Percentiles rank a stretch among this genome's conserved stretches.
Evolutionary conservation across 2,113 vertebrate species (phyloP).

Genomic region (Syngnathus typhle): DNA sequence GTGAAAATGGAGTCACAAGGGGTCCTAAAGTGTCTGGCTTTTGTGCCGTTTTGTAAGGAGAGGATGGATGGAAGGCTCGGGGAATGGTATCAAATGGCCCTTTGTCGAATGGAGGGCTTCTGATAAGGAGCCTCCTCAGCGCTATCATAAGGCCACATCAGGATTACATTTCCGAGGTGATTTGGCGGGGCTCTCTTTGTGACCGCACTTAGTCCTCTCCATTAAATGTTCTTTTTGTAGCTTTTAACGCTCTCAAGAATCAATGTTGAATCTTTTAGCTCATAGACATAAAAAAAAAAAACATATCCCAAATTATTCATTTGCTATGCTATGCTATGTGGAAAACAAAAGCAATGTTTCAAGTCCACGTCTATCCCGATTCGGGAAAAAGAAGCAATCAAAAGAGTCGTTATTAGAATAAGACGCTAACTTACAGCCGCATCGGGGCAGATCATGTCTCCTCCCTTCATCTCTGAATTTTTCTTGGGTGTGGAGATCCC

Average conservation of each 20-base stretch:
- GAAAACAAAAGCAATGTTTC: neutral
- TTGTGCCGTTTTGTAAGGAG: slow-evolving; percentile 65
- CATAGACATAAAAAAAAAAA: slow-evolving; percentile 19
- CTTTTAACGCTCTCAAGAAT: slow-evolving; percentile 51
- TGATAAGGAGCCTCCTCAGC: slow-evolving; percentile 78
- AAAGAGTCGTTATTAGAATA: slow-evolving; percentile 8
- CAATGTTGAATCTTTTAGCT: slow-evolving; percentile 21
- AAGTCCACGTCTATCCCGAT: slow-evolving; percentile 20
- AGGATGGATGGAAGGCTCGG: slow-evolving; percentile 73
- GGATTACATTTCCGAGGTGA: slow-evolving; percentile 88
- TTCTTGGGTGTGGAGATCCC: slow-evolving; percentile 74
- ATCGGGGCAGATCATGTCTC: slow-evolving; percentile 70
- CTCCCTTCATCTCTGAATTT: slow-evolving; percentile 72
- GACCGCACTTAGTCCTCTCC: slow-evolving; percentile 59
- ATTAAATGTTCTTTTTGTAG: slow-evolving; percentile 46
- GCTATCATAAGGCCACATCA: slow-evolving; percentile 83
- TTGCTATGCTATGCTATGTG: neutral
- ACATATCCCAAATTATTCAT: slow-evolving; percentile 29
- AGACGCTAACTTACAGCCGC: slow-evolving; percentile 70
- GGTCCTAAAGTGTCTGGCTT: slow-evolving; percentile 52
- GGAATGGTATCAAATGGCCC: slow-evolving; percentile 78
- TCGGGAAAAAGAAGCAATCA: slow-evolving; percentile 18
- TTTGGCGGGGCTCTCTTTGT: slow-evolving; percentile 58
- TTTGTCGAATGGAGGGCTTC: slow-evolving; percentile 81
- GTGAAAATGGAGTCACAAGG: slow-evolving; percentile 30